A percentile compares a stretch with the other conserved stretches of the same genome.
Evolutionary conservation across 1,140 invertebrate genomes (phyloP).

Genomic region (Bombus consobrinus): DNA sequence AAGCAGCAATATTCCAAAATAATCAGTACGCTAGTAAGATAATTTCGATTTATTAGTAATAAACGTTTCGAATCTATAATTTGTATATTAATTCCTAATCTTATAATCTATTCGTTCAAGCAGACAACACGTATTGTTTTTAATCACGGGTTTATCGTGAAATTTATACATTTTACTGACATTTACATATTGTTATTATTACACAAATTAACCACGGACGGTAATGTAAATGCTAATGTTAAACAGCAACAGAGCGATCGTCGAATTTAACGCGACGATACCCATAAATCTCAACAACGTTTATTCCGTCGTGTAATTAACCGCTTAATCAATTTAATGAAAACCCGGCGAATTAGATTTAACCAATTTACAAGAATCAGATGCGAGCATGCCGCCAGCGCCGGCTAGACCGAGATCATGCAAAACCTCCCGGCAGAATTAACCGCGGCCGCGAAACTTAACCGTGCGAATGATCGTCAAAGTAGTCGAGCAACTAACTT

Average conservation of each 20-base stretch:
- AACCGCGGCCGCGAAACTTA: conserved; percentile 10
- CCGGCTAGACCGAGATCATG: conserved; percentile 11
- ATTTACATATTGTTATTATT: too few species aligned
- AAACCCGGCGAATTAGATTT: conserved; percentile 24
- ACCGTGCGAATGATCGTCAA: conserved; percentile 10
- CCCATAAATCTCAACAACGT: neutral
- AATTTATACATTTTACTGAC: too few species aligned
- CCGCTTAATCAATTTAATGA: conserved; percentile 17
- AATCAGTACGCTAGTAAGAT: too few species aligned
- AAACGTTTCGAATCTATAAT: too few species aligned
- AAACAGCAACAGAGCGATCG: neutral
- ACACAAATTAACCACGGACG: too few species aligned
- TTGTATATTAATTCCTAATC: too few species aligned
- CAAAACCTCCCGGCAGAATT: conserved; percentile 25
- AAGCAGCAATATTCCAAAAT: too few species aligned
- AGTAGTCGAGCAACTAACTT: conserved; percentile 18
- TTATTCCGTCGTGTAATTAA: neutral
- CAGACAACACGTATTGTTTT: too few species aligned
- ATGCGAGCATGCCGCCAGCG: neutral
- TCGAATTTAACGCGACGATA: neutral
- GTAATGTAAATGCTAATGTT: neutral
- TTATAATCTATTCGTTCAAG: too few species aligned
- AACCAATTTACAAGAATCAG: conserved; percentile 33
- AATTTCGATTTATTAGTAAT: too few species aligned
- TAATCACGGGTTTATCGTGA: too few species aligned